These are phyloP conservation scores for Falco novaeseelandiae DNA, from an alignment of 2,797 vertebrate species.

Conservation along the genomic window DNA sequence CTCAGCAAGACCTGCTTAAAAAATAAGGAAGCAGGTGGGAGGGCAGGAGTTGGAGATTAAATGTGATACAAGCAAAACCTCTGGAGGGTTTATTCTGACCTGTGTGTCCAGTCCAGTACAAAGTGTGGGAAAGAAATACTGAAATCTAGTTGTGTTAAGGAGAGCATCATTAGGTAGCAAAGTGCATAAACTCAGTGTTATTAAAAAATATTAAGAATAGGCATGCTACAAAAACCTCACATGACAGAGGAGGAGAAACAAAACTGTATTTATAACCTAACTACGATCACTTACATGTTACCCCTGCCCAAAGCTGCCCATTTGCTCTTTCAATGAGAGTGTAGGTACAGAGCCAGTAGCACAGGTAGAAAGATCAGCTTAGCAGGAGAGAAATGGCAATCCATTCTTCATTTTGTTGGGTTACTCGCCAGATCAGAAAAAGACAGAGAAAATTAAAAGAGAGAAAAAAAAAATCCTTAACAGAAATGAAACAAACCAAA, in stretches of 20 bases:
- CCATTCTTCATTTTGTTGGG: neutral
- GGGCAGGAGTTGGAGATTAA: neutral
- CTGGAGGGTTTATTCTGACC: neutral
- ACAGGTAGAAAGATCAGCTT: neutral
- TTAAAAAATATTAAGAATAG: neutral
- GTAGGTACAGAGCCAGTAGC: neutral
- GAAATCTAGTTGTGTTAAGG: neutral
- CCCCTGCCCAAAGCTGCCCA: neutral
- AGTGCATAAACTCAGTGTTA: neutral
- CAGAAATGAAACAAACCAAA: neutral
- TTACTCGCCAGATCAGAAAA: neutral
- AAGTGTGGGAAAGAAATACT: neutral
- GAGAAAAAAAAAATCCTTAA: neutral
- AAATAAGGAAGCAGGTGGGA: neutral
- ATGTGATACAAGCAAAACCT: neutral
- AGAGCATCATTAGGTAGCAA: neutral
- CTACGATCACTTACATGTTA: fast-evolving
- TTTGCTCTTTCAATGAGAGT: neutral
- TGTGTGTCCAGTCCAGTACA: neutral
- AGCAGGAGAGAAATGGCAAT: neutral
- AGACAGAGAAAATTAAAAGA: neutral
- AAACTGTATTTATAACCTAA: neutral
- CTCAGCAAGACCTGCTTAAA: neutral
- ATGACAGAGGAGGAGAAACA: neutral
- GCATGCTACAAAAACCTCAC: neutral